These are phyloP conservation scores for Nowickia ferox DNA, from an alignment of 2,888 invertebrate species.

Conservation along the genomic window DNA sequence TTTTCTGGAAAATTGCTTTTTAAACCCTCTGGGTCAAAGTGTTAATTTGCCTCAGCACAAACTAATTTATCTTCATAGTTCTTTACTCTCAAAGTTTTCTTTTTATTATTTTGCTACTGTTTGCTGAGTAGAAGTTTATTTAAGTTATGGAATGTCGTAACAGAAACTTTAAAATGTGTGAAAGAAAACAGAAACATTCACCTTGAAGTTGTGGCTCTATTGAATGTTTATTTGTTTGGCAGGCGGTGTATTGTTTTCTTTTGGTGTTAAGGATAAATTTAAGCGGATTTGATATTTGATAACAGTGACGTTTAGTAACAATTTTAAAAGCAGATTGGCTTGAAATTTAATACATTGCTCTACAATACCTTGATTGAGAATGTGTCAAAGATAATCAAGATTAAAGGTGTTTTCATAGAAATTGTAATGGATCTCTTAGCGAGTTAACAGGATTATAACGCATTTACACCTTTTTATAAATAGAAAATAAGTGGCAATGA, in stretches of 20 bases:
- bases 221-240: background rate
- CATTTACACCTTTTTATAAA: no score
- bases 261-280: background rate
- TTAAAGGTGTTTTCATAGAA: background rate
- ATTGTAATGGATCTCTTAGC: no score
- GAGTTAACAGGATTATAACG: no score
- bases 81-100: background rate
- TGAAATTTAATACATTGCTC: background rate
- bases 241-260: background rate
- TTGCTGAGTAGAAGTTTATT: background rate
- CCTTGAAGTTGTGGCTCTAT: conserved; percentile 5
- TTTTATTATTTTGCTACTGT: background rate
- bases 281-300: conserved; percentile 29
- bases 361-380: background rate
- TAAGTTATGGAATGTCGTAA: conserved; percentile 4
- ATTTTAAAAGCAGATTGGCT: background rate
- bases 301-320: conserved; percentile 7
- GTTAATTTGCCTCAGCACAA: conserved; percentile 57
- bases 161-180: conserved; percentile 17
- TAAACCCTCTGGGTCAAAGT: conserved; percentile 48
- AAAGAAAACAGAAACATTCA: background rate
- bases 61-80: conserved; percentile 13
- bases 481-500: no score
- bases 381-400: background rate
- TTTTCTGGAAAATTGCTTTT: conserved; percentile 25